phyloP scores from a whole-genome alignment of 2,113 vertebrate genomes.

The Stigmatopora nigra region DNA sequence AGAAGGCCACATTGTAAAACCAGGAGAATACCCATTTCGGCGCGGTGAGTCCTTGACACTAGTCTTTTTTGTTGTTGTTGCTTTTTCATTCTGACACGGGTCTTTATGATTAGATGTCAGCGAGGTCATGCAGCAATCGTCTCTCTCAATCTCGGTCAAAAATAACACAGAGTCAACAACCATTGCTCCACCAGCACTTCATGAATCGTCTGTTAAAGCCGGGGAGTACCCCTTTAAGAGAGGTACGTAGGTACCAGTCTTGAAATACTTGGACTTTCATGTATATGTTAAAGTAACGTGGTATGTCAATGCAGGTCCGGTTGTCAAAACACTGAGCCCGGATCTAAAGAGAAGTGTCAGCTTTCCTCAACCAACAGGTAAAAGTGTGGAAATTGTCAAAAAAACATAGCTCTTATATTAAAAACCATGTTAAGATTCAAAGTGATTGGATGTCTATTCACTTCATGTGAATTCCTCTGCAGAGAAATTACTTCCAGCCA shows the following conservation, averaged over 20 bases:
- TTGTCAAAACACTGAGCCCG: slow-evolving; percentile 54
- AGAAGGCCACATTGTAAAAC: slow-evolving; percentile 23
- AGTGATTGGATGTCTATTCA: no score
- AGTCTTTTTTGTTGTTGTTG: not conserved
- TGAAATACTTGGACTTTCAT: slow-evolving; percentile 11
- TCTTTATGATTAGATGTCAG: slow-evolving; percentile 23
- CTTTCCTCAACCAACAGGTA: slow-evolving; percentile 67
- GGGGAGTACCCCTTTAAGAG: slow-evolving; percentile 69
- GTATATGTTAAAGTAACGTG: not conserved
- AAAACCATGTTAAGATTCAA: no score
- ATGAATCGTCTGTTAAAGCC: slow-evolving; percentile 46
- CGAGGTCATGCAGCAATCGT: slow-evolving; percentile 32
- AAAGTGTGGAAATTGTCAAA: not conserved
- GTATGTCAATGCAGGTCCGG: slow-evolving; percentile 37
- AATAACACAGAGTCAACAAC: slow-evolving; percentile 37
- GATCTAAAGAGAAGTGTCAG: slow-evolving; percentile 62
- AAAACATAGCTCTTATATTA: not conserved
- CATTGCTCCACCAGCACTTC: slow-evolving; percentile 30
- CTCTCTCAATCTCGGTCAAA: slow-evolving; percentile 27
- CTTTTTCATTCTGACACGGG: not conserved
- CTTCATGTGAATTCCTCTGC: not conserved
- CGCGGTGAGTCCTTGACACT: slow-evolving; percentile 14
- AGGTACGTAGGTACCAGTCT: slow-evolving; percentile 20
- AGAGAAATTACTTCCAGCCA: slow-evolving; percentile 73
- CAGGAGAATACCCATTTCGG: slow-evolving; percentile 23